Conservation (phyloP, 2,113 vertebrate genomes). For the Onychorhynchus coronatus region DNA sequence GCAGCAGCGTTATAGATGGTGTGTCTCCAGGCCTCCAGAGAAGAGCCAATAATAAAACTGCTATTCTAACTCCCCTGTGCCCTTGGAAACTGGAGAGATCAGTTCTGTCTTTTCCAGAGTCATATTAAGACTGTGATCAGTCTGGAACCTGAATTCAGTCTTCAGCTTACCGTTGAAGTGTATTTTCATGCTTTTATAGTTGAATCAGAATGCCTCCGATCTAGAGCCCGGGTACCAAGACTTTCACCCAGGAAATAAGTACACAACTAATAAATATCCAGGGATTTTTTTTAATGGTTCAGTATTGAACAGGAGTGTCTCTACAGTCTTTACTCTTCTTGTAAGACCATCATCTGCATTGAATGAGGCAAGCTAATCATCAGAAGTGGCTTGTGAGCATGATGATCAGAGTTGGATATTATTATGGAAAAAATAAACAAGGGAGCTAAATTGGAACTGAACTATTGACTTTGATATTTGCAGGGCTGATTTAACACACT, state of each 20-base stretch:
- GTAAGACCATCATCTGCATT: background rate
- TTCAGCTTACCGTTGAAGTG: background rate
- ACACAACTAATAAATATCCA: background rate
- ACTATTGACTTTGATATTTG: background rate
- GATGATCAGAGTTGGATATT: background rate
- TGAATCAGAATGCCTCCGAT: background rate
- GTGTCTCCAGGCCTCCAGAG: no score
- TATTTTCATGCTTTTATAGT: background rate
- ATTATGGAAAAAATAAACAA: background rate
- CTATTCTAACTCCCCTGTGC: background rate
- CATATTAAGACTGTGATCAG: background rate
- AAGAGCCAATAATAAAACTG: background rate
- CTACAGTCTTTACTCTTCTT: background rate
- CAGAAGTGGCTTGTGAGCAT: background rate
- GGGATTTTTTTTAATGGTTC: background rate
- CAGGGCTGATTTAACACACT: background rate
- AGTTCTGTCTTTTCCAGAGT: background rate
- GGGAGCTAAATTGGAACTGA: background rate
- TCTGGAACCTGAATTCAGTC: background rate
- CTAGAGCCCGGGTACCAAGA: background rate
- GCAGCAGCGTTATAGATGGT: no score
- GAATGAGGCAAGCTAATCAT: background rate
- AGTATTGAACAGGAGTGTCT: background rate
- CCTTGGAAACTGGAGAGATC: background rate
- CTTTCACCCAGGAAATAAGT: background rate